Base-by-base conservation (phyloP, 2,888 invertebrate species). In the Philhelius pedissequus region DNA sequence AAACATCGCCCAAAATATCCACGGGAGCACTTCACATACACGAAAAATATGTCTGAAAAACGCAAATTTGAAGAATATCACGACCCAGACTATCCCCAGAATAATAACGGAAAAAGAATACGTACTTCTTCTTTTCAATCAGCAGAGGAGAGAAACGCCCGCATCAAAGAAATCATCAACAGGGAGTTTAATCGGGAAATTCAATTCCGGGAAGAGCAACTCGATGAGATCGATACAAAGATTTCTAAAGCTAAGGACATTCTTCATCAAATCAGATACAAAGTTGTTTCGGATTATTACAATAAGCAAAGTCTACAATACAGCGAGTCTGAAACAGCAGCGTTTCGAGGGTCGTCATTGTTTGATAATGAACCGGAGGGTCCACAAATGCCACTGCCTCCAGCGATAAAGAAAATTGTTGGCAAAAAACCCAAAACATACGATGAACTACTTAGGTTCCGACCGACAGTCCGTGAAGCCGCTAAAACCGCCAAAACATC, bases 171-270 rank as follows among this genome's bases (percentile, higher is more conserved):
- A 27, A 94, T 96, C 66, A 93, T 97, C 32, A 93, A 94, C 86
- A 93, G 93, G 76, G 96, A 97, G 91, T 96, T 97, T 91, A 92
- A 94, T 52, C 93, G 93, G 58, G 97, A 97, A 90, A 92, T 96
- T 11, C 92, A 93, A 58, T 89, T 92, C 1, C 94, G 96, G 88
- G 95, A 96, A 89, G 93, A 94, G 71, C 96, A 97, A 92, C 92
- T 96, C 13, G 92, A 94, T 81, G 92, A 94, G 64, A 94, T 96
- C 77, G 95, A 96, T 89, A 93, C 94, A 81, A 93, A 94, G 90
- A 93, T 94, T 87, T 93, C 92, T 40, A 92, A 92, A 87, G 93
- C 93, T 0, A 92, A 93, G 20, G 93, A 93, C 87, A 90, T 93
- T 5, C 88, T 94, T n/a, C 94, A 94, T 87, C 90, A 93, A 43